These are phyloP conservation scores for Aplodontia rufa DNA, from an alignment of 2,113 vertebrate species.

Conservation along the genomic window DNA sequence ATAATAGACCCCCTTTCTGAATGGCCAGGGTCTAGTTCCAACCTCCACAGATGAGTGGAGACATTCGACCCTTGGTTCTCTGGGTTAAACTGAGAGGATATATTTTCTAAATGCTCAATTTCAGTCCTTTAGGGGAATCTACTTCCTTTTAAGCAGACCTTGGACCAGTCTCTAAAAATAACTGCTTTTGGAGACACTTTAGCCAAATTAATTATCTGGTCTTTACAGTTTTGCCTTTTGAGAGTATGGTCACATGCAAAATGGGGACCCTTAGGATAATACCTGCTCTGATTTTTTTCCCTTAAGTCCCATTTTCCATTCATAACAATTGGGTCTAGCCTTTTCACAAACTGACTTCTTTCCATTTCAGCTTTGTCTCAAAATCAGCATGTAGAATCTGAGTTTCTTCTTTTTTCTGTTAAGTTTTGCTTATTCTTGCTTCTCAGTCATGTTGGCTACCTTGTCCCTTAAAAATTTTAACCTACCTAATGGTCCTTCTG, in stretches of 20 bases:
- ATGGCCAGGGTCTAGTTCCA: too few relatives aligned
- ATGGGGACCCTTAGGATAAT: neutral
- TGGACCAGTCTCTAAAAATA: neutral
- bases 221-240: conserved; percentile 12
- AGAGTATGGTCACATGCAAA: neutral
- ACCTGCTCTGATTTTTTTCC: neutral
- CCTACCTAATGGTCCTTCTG: neutral
- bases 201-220: neutral
- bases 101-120: conserved; percentile 33
- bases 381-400: neutral
- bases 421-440: neutral
- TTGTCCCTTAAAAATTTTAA: conserved; percentile 11
- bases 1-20: too few relatives aligned
- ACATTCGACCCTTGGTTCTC: too few relatives aligned
- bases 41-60: too few relatives aligned
- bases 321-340: neutral
- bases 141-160: neutral
- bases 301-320: neutral
- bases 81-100: too few relatives aligned
- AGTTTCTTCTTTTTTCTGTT: conserved; percentile 5
- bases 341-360: neutral
- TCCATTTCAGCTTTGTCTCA: conserved; percentile 31
- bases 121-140: conserved; percentile 6
- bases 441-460: neutral
- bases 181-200: neutral